Percentiles rank a stretch among this genome's conserved stretches.
These are phyloP conservation scores for Alloplasta piceator DNA, from an alignment of 2,888 invertebrate genomes.

Conservation along the genomic window DNA sequence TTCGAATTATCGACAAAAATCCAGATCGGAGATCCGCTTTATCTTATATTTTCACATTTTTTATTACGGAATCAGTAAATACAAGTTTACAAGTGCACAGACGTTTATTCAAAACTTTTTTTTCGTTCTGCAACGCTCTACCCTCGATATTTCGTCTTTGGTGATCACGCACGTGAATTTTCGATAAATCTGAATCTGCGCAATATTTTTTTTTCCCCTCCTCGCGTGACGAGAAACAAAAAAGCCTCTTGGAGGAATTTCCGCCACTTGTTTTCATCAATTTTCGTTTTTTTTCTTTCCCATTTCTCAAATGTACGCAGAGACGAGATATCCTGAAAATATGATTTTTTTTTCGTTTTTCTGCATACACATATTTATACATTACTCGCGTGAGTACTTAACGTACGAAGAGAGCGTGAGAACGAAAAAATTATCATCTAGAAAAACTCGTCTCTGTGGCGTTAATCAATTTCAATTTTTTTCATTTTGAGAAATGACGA, in stretches of 20 bases:
- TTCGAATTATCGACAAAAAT: too few relatives aligned
- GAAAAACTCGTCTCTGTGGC: not conserved
- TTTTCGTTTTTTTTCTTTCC: constrained; percentile 7
- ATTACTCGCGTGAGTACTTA: constrained; percentile 28
- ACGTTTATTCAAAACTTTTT: constrained; percentile 44
- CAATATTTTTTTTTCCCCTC: too few relatives aligned
- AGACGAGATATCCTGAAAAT: constrained; percentile 48
- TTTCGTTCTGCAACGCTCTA: too few relatives aligned
- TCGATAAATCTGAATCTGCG: too few relatives aligned
- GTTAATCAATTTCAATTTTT: not conserved
- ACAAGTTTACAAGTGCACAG: constrained; percentile 71
- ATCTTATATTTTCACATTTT: not conserved
- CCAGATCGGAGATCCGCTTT: too few relatives aligned
- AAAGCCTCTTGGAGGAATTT: constrained; percentile 29
- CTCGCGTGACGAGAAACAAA: not conserved
- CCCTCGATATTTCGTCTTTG: too few relatives aligned
- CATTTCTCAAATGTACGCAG: constrained; percentile 27
- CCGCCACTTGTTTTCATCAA: not conserved
- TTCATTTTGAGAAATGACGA: not conserved
- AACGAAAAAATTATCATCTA: constrained; percentile 11
- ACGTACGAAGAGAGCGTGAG: constrained; percentile 14
- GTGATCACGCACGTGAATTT: too few relatives aligned
- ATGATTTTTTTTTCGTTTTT: constrained; percentile 18
- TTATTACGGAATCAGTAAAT: constrained; percentile 69
- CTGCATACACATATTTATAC: not conserved